These are phyloP conservation scores for Tragopan temminckii DNA, from an alignment of 2,797 vertebrate species.

Conservation along the genomic window DNA sequence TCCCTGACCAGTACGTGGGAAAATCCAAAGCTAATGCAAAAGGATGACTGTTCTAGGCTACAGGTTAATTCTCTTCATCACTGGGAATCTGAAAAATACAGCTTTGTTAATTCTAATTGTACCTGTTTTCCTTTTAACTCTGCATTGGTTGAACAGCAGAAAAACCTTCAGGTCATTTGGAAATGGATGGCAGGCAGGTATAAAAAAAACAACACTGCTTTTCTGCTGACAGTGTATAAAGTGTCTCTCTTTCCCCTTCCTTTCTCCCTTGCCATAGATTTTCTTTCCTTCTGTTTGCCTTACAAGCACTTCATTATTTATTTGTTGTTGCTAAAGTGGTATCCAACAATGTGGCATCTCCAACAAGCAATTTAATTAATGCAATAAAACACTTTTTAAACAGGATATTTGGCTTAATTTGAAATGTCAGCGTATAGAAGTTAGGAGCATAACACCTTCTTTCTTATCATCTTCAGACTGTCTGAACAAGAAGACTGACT, in stretches of 20 bases:
- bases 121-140: conserved; percentile 16
- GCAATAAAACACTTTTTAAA: conserved; percentile 65
- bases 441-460: conserved; percentile 6
- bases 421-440: conserved; percentile 7
- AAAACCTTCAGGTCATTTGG: not conserved
- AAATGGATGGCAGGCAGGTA: not conserved
- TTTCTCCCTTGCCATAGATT: not conserved
- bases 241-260: not conserved
- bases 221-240: not conserved
- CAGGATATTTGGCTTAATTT: conserved; percentile 31
- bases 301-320: conserved; percentile 35
- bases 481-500: not conserved
- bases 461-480: not conserved
- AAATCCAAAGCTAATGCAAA: not conserved
- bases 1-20: not conserved
- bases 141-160: not conserved
- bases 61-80: not conserved
- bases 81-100: not conserved
- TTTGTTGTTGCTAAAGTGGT: conserved; percentile 52
- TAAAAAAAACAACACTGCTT: not conserved
- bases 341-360: conserved; percentile 47
- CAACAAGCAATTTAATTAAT: conserved; percentile 50
- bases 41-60: not conserved
- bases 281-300: not conserved
- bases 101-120: not conserved